These are phyloP conservation scores for Brachionus koreanus DNA, from an alignment of 1,140 invertebrate species.

Conservation along the genomic window DNA sequence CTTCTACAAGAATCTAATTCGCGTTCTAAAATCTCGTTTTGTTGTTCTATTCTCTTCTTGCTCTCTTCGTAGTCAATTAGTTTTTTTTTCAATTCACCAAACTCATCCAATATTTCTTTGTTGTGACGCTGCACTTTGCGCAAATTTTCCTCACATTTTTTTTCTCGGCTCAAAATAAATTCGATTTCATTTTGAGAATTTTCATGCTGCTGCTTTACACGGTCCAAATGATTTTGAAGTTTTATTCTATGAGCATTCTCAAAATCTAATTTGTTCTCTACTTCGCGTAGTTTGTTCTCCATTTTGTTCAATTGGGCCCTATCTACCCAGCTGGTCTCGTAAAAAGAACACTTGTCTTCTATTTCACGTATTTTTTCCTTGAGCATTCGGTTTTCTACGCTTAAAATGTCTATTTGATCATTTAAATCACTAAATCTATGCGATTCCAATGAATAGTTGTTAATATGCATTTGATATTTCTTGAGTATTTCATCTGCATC, in stretches of 20 bases:
- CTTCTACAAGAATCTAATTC: neutral
- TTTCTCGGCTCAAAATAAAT: constrained; percentile 6
- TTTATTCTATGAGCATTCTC: neutral
- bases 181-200: constrained; percentile 32
- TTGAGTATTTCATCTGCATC: constrained; percentile 81
- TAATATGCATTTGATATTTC: constrained; percentile 81
- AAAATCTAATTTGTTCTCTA: constrained; percentile 6
- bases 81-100: constrained; percentile 9
- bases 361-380: constrained; percentile 33
- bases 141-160: constrained; percentile 32
- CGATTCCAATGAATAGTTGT: constrained; percentile 49
- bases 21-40: constrained; percentile 11
- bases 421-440: neutral
- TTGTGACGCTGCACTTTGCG: neutral
- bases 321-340: constrained; percentile 5
- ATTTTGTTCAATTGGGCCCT: neutral
- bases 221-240: constrained; percentile 17
- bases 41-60: neutral
- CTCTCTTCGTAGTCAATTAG: constrained; percentile 12
- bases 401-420: constrained; percentile 18
- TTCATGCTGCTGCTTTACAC: constrained; percentile 5
- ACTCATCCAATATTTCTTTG: constrained; percentile 22
- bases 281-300: neutral
- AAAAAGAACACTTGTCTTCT: neutral
- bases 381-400: neutral